Percentiles rank a stretch among this genome's conserved stretches.
Evolutionary conservation across 2,113 vertebrate genomes (phyloP).

Genomic region (Eulacestoma nigropectus): DNA sequence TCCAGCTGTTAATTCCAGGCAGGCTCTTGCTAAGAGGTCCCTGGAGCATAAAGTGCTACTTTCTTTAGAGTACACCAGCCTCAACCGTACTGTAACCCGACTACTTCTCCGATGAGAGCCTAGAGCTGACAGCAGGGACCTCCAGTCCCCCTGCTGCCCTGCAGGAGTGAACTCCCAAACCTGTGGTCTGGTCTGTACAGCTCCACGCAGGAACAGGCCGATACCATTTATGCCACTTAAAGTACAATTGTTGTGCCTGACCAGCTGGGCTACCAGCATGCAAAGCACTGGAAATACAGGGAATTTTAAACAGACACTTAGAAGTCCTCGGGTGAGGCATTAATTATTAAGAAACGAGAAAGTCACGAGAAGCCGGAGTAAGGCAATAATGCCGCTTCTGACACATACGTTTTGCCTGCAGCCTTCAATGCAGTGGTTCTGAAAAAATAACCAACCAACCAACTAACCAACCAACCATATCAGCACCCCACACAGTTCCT

Average conservation of each 20-base stretch:
- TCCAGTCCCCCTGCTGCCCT: background rate
- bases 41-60: background rate
- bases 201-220: background rate
- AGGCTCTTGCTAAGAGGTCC: background rate
- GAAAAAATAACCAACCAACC: background rate
- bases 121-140: background rate
- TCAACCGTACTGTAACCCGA: fast-evolving
- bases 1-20: background rate
- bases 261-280: background rate
- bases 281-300: background rate
- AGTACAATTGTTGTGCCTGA: background rate
- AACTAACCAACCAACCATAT: background rate
- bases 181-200: background rate
- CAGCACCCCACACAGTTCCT: background rate
- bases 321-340: background rate
- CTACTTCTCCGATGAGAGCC: background rate
- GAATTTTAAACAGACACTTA: background rate
- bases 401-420: background rate
- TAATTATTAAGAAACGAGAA: background rate
- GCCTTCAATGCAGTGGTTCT: background rate
- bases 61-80: background rate
- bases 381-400: background rate
- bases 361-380: background rate
- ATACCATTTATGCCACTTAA: background rate
- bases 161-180: background rate